Evolutionary conservation across 2,113 vertebrate genomes (phyloP).

Genomic region (Solea solea): DNA sequence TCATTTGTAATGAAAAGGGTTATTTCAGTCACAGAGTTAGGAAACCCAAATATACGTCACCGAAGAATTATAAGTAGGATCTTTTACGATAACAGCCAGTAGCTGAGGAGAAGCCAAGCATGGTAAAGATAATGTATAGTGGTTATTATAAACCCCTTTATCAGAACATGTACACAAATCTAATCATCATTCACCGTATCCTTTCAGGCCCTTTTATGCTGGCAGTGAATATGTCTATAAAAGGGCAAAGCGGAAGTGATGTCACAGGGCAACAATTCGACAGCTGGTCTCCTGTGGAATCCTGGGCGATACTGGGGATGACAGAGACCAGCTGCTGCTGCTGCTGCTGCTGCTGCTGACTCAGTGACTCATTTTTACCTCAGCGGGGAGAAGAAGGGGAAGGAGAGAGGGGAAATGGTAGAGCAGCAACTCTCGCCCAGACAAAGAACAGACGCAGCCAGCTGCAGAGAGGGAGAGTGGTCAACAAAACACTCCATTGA

Average conservation of each 20-base stretch:
- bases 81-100: neutral
- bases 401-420: constrained; percentile 50
- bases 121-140: constrained; percentile 1
- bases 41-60: neutral
- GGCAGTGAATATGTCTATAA: constrained; percentile 59
- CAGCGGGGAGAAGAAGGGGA: constrained; percentile 58
- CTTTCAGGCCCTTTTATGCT: neutral
- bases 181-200: constrained; percentile 10
- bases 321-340: constrained; percentile 80
- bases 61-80: no score
- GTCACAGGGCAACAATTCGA: constrained; percentile 57
- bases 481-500: constrained; percentile 41
- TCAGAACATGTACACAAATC: neutral
- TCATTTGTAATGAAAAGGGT: neutral
- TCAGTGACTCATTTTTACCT: constrained; percentile 82
- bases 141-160: constrained; percentile 28
- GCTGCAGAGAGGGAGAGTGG: constrained; percentile 29
- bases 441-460: constrained; percentile 67
- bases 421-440: constrained; percentile 60
- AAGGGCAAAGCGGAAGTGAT: constrained; percentile 75
- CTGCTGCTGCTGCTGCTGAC: constrained; percentile 74
- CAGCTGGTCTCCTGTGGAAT: constrained; percentile 65
- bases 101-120: neutral
- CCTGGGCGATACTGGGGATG: constrained; percentile 71
- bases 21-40: neutral